phyloP scores from a whole-genome alignment of 1,140 invertebrate species.

The Leguminivora glycinivorella region DNA sequence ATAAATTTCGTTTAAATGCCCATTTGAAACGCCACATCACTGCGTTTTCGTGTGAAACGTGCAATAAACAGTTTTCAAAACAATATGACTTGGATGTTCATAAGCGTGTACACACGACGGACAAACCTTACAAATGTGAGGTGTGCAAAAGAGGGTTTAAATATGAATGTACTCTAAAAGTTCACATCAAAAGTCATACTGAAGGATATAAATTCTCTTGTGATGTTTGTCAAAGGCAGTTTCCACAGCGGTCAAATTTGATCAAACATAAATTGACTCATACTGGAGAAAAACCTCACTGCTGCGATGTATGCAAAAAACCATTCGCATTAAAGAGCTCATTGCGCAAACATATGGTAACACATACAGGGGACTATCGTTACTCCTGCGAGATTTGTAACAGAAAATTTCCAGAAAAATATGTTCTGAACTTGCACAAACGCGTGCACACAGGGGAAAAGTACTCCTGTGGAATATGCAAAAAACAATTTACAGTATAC shows the following conservation, averaged over 20 bases:
- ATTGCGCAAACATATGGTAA: background rate
- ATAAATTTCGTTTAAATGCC: background rate
- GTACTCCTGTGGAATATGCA: background rate
- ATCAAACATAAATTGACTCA: background rate
- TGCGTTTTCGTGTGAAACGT: background rate
- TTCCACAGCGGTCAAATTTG: background rate
- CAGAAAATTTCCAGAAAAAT: background rate
- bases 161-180: constrained; percentile 9
- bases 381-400: constrained; percentile 10
- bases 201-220: background rate
- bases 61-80: background rate
- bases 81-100: constrained; percentile 4
- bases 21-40: background rate
- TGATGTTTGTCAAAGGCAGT: background rate
- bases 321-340: background rate
- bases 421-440: background rate
- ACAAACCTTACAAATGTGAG: background rate
- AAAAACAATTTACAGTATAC: background rate
- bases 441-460: background rate
- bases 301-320: background rate
- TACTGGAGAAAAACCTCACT: background rate
- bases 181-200: background rate
- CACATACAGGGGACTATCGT: background rate
- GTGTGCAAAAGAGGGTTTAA: constrained; percentile 16
- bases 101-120: constrained; percentile 3